Base-by-base conservation (phyloP, 2,888 invertebrate species). In the Nebria salina region DNA sequence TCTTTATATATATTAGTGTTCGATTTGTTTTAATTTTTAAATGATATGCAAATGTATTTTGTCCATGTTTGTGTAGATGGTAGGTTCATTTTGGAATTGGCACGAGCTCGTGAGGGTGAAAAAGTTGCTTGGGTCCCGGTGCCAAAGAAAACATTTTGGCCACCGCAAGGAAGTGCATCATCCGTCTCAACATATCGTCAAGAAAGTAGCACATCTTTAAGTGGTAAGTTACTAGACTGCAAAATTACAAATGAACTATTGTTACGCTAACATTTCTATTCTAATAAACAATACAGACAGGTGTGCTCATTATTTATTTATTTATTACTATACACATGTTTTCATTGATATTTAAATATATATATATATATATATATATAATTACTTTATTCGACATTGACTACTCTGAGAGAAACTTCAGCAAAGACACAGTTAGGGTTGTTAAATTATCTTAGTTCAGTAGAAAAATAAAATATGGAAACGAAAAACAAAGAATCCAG, bases 81-180 rank as follows among this genome's bases (percentile, higher is more conserved):
- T 83, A 96, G 96, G 89, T 95, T 96, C 89, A 96, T 96, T 86
- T 89, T 97, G 91, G 97, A 97, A 90, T 88, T 97, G 90, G 93
- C 93, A 82, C 92, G 94, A 85, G 92, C 93, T 66, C 92, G 93
- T 85, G 95, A 94, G 86, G 95, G 96, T 83, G 96, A 95, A 88
- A 93, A 95, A 85, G 93, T 94, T 77, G 95, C 95, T 77, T 97
- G 97, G 97, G 95, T 96, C 86, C 96, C 96, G 83, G 96, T 96
- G 85, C 95, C 95, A 83, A 94, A 95, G 86, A 96, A 96, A 90
- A 95, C 95, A 82, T 96, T 95, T 90, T 96, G 96, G 93, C 95
- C 95, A 85, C 94, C 95, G 85, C 94, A 94, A 85, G 93, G 91
- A 85, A 93, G 93, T 84, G 92, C 94, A 83, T 89, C 91, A 77